A percentile compares a stretch with the other conserved stretches of the same genome.
Conservation (phyloP, 2,113 vertebrate species). For the Engystomops pustulosus region DNA sequence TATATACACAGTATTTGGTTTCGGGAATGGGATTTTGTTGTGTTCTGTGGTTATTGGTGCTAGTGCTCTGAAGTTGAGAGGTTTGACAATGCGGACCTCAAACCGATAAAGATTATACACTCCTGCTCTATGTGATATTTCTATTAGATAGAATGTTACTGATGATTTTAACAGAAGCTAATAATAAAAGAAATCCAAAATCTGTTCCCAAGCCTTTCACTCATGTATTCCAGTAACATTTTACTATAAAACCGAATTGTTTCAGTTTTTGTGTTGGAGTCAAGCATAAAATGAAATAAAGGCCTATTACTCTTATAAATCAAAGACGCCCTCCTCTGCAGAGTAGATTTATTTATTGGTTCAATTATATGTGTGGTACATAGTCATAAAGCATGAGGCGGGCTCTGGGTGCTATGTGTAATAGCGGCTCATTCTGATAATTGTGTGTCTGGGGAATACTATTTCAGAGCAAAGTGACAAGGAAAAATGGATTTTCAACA, state of each 20-base stretch:
- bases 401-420: slow-evolving; percentile 12
- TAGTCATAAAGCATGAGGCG: slow-evolving; percentile 34
- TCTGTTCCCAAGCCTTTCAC: too few relatives aligned
- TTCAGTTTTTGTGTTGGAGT: slow-evolving; percentile 18
- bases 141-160: too few relatives aligned
- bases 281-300: slow-evolving; percentile 20
- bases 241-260: slow-evolving; percentile 6
- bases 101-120: too few relatives aligned
- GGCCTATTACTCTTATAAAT: slow-evolving; percentile 33
- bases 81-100: too few relatives aligned
- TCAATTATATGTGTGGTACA: slow-evolving; percentile 51
- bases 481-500: slow-evolving; percentile 31
- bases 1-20: too few relatives aligned
- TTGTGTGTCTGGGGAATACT: slow-evolving; percentile 42
- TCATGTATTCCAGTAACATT: neutral
- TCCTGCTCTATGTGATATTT: too few relatives aligned
- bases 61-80: too few relatives aligned
- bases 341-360: slow-evolving; percentile 46
- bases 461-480: neutral
- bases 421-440: slow-evolving; percentile 7
- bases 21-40: too few relatives aligned
- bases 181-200: too few relatives aligned
- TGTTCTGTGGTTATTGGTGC: too few relatives aligned
- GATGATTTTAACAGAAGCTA: too few relatives aligned
- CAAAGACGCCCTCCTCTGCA: slow-evolving; percentile 5